A percentile compares a stretch with the other conserved stretches of the same genome.
phyloP scores from a whole-genome alignment of 2,888 invertebrate species.

The Eugnorisma glareosa region DNA sequence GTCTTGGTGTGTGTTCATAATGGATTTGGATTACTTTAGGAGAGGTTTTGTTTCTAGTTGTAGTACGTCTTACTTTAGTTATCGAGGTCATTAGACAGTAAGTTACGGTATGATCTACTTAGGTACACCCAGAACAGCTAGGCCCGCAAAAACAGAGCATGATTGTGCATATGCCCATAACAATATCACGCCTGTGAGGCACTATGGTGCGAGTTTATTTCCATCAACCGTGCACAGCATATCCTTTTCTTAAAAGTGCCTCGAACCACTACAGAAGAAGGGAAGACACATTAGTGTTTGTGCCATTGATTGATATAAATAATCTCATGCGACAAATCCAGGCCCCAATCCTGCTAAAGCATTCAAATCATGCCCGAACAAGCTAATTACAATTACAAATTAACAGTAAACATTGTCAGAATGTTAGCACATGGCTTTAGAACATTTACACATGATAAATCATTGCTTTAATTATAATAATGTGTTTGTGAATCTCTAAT shows the following conservation, averaged over 20 bases:
- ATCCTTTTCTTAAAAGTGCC: not conserved
- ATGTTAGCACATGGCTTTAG: constrained; percentile 23
- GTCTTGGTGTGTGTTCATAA: too few relatives aligned
- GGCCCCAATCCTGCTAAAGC: constrained; percentile 1
- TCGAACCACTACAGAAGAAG: not conserved
- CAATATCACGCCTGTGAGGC: not conserved
- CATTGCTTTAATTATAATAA: constrained; percentile 22
- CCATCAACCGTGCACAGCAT: not conserved
- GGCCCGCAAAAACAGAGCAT: not conserved
- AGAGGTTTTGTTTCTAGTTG: constrained; percentile 6
- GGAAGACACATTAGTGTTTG: not conserved
- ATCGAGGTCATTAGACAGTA: not conserved
- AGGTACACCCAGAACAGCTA: not conserved
- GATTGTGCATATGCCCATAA: not conserved
- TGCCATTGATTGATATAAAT: not conserved
- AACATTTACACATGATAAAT: constrained; percentile 17
- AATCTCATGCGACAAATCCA: not conserved
- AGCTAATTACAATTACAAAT: constrained; percentile 26
- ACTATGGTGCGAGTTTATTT: not conserved
- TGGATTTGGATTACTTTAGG: not conserved
- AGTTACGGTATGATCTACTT: not conserved
- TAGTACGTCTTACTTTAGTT: not conserved
- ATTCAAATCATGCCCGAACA: constrained; percentile 13
- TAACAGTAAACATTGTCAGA: constrained; percentile 18
- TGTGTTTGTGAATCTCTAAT: constrained; percentile 36